Evolutionary conservation across 2,797 vertebrate species (phyloP), one percentile per base, ranked within the genome.

Genomic region (Mus caroli): DNA sequence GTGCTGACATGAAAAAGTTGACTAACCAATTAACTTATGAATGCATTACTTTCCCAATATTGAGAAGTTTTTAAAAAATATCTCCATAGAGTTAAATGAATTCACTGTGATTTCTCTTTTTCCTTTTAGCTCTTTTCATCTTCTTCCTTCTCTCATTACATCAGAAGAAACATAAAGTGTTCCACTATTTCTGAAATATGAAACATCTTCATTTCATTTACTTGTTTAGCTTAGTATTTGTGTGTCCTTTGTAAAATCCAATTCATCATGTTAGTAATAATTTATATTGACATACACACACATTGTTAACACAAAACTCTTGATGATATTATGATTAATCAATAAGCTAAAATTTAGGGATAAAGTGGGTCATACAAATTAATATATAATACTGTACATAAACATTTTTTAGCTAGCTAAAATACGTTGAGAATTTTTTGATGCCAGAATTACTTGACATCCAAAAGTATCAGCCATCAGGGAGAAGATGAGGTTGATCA

Each of bases 331-430:
- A 77, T 14, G 6, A 6, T n/a, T 84, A 69, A 69, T 88, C 26
- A 89, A 69, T 0, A 92, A 75, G 19, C 9, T 91, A 94, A 95
- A 94, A 80, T 46, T 78, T 5, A 22, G 75, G 3, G 7, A 56
- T 58, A 13, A 91, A 7, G n/a, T 78, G 6, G 69, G 15, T 82
- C 50, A 64, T 3, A 91, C 28, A 46, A 64, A 89, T 73, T 54
- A 77, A 67, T 15, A 73, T 13, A 78, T 6, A 6, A 92, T 76
- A 1, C 24, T 37, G 4, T 82, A 22, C 73, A 31, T 73, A 26
- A 83, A 88, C 58, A 79, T 8, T 84, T 88, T 83, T 93, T 28
- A 92, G 82, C 40, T 50, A 87, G 90, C 1, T 54, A 75, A 15
- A 52, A 76, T 31, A 15, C 26, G 34, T 80, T 62, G 56, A 90